A percentile compares a stretch with the other conserved stretches of the same genome.
phyloP scores from a whole-genome alignment of 2,113 vertebrate species.

The Paedocypris sp. region DNA sequence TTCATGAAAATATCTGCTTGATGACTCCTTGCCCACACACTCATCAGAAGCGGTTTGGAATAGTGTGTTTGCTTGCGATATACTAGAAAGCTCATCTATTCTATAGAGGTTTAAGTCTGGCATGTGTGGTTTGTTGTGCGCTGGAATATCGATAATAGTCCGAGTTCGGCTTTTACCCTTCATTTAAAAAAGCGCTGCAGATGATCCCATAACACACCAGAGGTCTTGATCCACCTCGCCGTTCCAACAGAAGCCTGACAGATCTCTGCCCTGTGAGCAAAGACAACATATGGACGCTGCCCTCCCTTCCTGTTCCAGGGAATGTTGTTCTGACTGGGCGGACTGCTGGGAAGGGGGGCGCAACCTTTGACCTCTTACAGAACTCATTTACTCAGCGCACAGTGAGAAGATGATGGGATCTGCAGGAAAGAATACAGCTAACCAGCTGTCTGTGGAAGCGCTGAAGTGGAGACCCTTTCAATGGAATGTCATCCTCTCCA shows the following conservation, averaged over 20 bases:
- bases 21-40: no score
- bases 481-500: no score
- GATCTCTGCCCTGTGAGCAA: constrained; percentile 34
- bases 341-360: constrained; percentile 53
- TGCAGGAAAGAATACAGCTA: constrained; percentile 43
- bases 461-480: no score
- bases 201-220: not conserved
- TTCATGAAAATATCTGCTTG: no score
- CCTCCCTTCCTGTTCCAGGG: constrained; percentile 64
- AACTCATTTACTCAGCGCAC: constrained; percentile 40
- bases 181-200: constrained; percentile 9
- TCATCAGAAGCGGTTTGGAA: no score
- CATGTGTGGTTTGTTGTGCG: no score
- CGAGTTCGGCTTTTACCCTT: no score
- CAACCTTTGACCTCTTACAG: constrained; percentile 57
- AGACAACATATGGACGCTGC: constrained; percentile 67
- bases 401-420: constrained; percentile 42
- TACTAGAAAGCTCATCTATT: no score
- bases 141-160: no score
- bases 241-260: constrained; percentile 6
- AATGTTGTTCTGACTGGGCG: constrained; percentile 45
- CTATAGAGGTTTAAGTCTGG: no score
- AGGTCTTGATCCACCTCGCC: not conserved
- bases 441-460: constrained; percentile 34
- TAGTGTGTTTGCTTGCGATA: no score